phyloP scores from a whole-genome alignment of 2,888 invertebrate genomes.

The Pseudococcus longispinus region DNA sequence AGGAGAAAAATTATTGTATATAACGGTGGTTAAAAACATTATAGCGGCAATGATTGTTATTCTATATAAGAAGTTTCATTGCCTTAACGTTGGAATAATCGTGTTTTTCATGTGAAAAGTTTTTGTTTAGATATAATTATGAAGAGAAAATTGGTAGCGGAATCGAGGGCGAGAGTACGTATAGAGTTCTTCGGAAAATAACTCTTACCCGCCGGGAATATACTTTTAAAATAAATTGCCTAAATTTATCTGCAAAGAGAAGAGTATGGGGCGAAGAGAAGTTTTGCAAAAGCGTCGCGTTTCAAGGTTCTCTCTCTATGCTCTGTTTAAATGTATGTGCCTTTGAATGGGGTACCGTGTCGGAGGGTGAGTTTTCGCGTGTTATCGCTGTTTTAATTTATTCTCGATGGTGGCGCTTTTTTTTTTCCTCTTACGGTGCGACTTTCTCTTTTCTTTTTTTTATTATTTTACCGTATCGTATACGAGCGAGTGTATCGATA shows the following conservation, averaged over 20 bases:
- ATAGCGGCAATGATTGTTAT: constrained; percentile 19
- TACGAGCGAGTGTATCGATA: neutral
- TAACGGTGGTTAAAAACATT: constrained; percentile 31
- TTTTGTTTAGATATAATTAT: constrained; percentile 56
- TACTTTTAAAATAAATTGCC: constrained; percentile 55
- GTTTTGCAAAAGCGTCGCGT: constrained; percentile 18
- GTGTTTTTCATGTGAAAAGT: constrained; percentile 56
- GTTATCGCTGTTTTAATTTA: constrained; percentile 41
- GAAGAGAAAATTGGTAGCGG: constrained; percentile 51
- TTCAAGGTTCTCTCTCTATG: neutral
- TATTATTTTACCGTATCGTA: neutral
- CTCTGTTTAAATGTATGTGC: neutral
- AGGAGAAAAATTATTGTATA: neutral
- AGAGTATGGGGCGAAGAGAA: neutral
- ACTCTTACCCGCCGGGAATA: constrained; percentile 47
- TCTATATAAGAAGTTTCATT: constrained; percentile 38
- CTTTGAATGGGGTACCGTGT: neutral
- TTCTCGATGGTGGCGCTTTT: constrained; percentile 8
- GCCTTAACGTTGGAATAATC: constrained; percentile 48
- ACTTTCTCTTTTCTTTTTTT: neutral
- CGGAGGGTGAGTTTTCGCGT: neutral
- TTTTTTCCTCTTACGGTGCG: neutral
- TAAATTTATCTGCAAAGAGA: constrained; percentile 46
- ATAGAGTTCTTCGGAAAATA: constrained; percentile 49
- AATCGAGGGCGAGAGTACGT: constrained; percentile 1